A percentile compares a stretch with the other conserved stretches of the same genome.
Evolutionary conservation across 1,140 invertebrate species (phyloP).

Genomic region (Metopolophium dirhodum): DNA sequence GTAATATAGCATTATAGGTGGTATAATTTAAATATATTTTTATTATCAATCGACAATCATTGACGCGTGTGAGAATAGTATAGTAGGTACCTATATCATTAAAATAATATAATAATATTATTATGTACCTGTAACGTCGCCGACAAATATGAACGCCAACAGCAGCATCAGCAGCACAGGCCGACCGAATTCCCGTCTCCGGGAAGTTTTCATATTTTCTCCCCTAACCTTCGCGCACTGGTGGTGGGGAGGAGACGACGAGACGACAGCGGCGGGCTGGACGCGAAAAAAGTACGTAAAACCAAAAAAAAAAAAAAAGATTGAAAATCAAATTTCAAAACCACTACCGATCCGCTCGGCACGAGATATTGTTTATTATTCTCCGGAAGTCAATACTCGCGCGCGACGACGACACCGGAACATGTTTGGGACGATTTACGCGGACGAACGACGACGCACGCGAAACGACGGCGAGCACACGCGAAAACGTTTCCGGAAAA

Average conservation of each 20-base stretch:
- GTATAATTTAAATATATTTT: neutral
- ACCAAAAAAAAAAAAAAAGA: neutral
- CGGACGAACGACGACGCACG: neutral
- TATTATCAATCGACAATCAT: neutral
- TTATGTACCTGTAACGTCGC: conserved; percentile 19
- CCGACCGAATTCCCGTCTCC: neutral
- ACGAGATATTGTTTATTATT: neutral
- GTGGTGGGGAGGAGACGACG: neutral
- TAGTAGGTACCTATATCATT: neutral
- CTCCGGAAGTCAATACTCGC: neutral
- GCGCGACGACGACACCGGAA: neutral
- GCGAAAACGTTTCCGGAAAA: neutral
- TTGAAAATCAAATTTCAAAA: neutral
- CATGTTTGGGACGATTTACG: neutral
- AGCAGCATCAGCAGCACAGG: conserved; percentile 13
- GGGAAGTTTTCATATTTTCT: conserved; percentile 16
- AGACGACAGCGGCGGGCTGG: neutral
- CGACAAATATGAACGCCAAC: neutral
- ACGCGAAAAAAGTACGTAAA: neutral
- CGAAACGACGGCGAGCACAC: neutral
- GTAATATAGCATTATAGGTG: neutral
- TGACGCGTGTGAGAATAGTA: neutral
- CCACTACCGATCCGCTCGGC: neutral
- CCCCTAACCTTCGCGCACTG: neutral
- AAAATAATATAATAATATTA: neutral